Conservation (phyloP, 2,797 vertebrate genomes). For the Jordanella pulchra region DNA sequence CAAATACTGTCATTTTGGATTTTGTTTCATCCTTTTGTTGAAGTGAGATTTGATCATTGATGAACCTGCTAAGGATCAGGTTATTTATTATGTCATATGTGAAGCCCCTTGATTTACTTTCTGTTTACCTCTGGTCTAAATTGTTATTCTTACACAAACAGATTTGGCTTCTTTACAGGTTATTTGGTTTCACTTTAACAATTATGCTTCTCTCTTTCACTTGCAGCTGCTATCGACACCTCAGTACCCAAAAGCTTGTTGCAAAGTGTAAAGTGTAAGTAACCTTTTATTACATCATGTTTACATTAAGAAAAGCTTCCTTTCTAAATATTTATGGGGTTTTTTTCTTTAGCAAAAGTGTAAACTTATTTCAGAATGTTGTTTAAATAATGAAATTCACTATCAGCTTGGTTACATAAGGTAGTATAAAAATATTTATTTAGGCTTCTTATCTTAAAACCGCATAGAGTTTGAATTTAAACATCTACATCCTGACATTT, state of each 20-base stretch:
- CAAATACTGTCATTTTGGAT: background rate
- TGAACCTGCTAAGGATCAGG: background rate
- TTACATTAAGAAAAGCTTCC: background rate
- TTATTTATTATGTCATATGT: background rate
- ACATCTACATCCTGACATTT: background rate
- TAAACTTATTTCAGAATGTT: background rate
- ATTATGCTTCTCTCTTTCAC: conserved; percentile 24
- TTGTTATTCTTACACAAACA: background rate
- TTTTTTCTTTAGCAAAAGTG: background rate
- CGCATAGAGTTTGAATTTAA: background rate
- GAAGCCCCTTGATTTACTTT: background rate
- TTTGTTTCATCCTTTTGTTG: background rate
- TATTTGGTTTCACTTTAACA: conserved; percentile 10
- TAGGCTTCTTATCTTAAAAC: background rate
- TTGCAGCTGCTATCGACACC: conserved; percentile 88
- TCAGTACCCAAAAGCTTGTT: conserved; percentile 88
- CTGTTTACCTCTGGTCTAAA: background rate
- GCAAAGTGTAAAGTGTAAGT: conserved; percentile 91
- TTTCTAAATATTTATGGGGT: background rate
- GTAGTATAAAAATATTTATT: background rate
- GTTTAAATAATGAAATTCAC: background rate
- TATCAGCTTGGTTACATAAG: background rate
- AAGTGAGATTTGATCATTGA: background rate
- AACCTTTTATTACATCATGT: background rate
- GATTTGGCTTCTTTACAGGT: background rate